A percentile compares a stretch with the other conserved stretches of the same genome.
These are phyloP conservation scores for Ivindomyrus marchei DNA, from an alignment of 2,113 vertebrate genomes.

Conservation along the genomic window DNA sequence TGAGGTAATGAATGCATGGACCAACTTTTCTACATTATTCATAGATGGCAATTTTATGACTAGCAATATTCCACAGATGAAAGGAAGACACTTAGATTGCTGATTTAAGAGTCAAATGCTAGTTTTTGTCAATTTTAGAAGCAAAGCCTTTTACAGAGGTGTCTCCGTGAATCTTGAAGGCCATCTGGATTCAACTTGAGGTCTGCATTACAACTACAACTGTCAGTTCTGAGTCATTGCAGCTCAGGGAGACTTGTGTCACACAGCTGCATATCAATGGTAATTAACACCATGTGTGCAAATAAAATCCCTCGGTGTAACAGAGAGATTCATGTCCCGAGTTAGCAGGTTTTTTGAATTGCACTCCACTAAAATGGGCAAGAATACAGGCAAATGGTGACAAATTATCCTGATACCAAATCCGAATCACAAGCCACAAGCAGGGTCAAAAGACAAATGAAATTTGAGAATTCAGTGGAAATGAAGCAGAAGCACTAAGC, in stretches of 20 bases:
- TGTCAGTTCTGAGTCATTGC: neutral
- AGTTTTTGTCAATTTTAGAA: neutral
- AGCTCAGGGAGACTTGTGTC: neutral
- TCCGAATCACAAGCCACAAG: neutral
- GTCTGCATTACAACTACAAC: neutral
- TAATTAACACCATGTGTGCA: neutral
- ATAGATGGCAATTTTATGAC: neutral
- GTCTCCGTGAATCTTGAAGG: neutral
- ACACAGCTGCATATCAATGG: neutral
- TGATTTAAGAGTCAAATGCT: conserved; percentile 7
- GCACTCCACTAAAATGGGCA: neutral
- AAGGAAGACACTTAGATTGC: neutral
- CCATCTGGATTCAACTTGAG: neutral
- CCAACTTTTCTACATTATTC: neutral
- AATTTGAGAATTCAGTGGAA: neutral
- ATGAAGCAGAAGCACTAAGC: neutral
- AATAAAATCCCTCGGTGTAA: neutral
- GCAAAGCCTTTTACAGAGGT: neutral
- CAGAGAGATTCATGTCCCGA: neutral
- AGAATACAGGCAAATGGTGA: neutral
- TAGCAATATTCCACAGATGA: neutral
- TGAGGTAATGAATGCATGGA: neutral
- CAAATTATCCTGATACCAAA: neutral
- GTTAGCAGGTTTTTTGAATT: neutral
- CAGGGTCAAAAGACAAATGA: neutral